phyloP scores from a whole-genome alignment of 30 jellyfish, hydroid and myxozoan species.

The Sanderia malayensis region DNA sequence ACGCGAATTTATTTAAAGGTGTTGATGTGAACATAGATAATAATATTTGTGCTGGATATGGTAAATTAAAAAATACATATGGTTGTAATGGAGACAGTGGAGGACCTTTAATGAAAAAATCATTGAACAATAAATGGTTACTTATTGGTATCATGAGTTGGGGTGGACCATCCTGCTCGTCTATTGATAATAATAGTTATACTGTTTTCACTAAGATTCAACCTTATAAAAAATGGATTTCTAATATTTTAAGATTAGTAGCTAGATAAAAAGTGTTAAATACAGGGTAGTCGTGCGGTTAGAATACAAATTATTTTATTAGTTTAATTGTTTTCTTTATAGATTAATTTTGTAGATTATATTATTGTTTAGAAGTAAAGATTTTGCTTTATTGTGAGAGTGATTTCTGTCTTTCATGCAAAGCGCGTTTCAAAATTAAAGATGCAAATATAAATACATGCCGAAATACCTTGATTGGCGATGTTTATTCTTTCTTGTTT shows the following conservation, averaged over 20 bases:
- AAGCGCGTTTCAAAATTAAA: too few species aligned
- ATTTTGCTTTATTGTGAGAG: too few species aligned
- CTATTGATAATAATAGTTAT: conserved; percentile 50
- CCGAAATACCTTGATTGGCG: too few species aligned
- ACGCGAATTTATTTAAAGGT: conserved; percentile 37
- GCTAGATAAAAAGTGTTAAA: too few species aligned
- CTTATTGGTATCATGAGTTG: conserved; percentile 78
- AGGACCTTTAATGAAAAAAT: conserved; percentile 63
- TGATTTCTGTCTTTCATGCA: too few species aligned
- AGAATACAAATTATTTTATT: too few species aligned
- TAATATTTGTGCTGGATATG: conserved; percentile 78
- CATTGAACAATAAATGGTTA: conserved; percentile 40
- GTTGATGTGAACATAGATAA: conserved; percentile 42
- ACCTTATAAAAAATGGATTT: conserved; percentile 65
- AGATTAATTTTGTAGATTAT: too few species aligned
- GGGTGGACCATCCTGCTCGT: conserved; percentile 84
- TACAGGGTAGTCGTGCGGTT: too few species aligned
- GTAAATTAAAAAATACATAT: conserved; percentile 50
- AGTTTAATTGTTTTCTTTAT: too few species aligned
- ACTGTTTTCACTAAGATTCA: conserved; percentile 70
- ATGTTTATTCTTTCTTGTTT: background rate
- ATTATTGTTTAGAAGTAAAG: too few species aligned
- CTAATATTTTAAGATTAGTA: background rate
- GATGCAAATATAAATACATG: too few species aligned
- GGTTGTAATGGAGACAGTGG: conserved; percentile 98